Evolutionary conservation across 2,888 invertebrate genomes (phyloP).

Genomic region (Himalopsyche tibetana): DNA sequence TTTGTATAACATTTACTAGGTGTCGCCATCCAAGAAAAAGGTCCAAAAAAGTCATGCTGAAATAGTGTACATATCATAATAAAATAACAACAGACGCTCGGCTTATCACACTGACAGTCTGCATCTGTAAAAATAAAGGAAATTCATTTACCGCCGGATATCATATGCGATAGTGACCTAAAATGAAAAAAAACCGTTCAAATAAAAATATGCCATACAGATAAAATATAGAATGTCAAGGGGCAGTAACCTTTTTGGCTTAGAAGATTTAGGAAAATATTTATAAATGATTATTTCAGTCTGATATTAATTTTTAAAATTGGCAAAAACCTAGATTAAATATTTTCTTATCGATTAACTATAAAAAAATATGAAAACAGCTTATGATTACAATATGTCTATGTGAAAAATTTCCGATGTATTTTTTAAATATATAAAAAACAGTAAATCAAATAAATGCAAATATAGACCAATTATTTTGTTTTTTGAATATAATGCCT

Average conservation of each 20-base stretch:
- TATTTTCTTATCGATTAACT: no score
- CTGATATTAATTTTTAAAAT: no score
- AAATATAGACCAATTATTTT: no score
- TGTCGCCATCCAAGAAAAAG: constrained; percentile 6
- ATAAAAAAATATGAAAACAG: no score
- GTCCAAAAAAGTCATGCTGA: neutral
- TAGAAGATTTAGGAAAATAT: neutral
- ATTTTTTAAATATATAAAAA: no score
- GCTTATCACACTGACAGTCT: neutral
- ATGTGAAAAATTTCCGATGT: no score
- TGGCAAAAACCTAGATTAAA: no score
- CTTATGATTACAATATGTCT: no score
- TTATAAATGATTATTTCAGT: no score
- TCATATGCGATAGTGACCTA: neutral
- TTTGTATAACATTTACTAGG: neutral
- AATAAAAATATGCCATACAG: neutral
- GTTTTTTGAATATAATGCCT: no score
- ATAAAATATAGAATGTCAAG: constrained; percentile 8
- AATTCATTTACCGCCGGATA: neutral
- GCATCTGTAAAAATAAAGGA: neutral
- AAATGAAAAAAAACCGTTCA: neutral
- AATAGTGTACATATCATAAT: neutral
- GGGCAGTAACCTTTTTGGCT: neutral
- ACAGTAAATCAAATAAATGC: no score
- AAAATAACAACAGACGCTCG: neutral